phyloP scores from a whole-genome alignment of 1,140 invertebrate genomes.

The Latrodectus geometricus region DNA sequence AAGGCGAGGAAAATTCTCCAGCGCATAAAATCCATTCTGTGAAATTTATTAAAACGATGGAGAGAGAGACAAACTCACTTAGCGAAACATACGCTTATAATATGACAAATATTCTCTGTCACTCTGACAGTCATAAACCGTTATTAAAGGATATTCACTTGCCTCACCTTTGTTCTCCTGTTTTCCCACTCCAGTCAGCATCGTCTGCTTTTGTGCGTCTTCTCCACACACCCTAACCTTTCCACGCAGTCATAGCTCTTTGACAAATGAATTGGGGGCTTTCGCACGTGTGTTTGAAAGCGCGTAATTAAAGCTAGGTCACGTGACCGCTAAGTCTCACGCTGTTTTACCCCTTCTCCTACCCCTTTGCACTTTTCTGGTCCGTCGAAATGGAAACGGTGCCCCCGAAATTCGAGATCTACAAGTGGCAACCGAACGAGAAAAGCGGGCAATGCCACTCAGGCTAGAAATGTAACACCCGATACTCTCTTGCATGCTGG shows the following conservation, averaged over 20 bases:
- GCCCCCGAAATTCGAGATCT: background rate
- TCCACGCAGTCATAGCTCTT: background rate
- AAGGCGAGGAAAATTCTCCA: too few species aligned
- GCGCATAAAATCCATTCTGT: background rate
- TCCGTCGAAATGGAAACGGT: background rate
- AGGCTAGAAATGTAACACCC: too few species aligned
- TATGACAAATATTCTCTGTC: slow-evolving; percentile 23
- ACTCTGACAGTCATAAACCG: slow-evolving; percentile 22
- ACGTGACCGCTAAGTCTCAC: slow-evolving; percentile 3
- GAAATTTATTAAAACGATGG: background rate
- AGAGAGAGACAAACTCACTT: slow-evolving; percentile 7
- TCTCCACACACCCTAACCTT: too few species aligned
- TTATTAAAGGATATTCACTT: slow-evolving; percentile 37
- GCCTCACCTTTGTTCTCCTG: slow-evolving; percentile 5
- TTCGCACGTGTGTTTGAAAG: slow-evolving; percentile 28
- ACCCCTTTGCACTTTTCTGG: background rate
- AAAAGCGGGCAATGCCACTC: background rate
- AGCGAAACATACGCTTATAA: background rate
- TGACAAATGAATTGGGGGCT: slow-evolving; percentile 33
- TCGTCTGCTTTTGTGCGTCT: background rate
- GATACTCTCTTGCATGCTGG: too few species aligned
- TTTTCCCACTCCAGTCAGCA: background rate
- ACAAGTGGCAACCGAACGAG: background rate
- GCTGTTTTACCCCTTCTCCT: background rate
- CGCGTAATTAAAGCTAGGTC: slow-evolving; percentile 24